A percentile compares a stretch with the other conserved stretches of the same genome.
phyloP scores from a whole-genome alignment of 1,140 invertebrate species.

The Gryllus bimaculatus region DNA sequence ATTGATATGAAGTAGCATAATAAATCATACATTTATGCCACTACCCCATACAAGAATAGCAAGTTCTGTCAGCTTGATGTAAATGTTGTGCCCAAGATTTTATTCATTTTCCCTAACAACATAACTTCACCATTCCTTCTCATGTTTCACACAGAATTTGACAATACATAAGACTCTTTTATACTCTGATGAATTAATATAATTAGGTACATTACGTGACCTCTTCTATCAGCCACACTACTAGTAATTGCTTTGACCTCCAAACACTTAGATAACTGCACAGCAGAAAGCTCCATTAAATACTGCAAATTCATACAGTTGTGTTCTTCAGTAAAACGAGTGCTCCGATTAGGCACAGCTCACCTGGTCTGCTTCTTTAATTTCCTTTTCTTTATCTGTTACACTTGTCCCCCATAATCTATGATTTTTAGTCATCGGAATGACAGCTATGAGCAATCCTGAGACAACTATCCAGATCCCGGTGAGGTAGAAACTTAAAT shows the following conservation, averaged over 20 bases:
- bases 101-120: background rate
- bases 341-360: background rate
- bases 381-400: background rate
- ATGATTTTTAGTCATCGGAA: slow-evolving; percentile 54
- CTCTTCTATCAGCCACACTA: background rate
- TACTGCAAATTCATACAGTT: background rate
- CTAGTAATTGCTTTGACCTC: background rate
- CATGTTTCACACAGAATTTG: background rate
- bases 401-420: slow-evolving; percentile 47
- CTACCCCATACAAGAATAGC: too few species aligned
- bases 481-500: slow-evolving; percentile 62
- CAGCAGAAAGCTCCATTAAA: background rate
- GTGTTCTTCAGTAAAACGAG: background rate
- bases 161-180: too few species aligned
- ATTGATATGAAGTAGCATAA: too few species aligned
- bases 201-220: background rate
- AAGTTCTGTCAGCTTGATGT: too few species aligned
- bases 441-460: slow-evolving; percentile 58
- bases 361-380: background rate
- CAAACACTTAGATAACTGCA: background rate
- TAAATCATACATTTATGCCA: too few species aligned
- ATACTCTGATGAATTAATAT: background rate
- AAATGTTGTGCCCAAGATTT: too few species aligned
- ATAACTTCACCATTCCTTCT: background rate
- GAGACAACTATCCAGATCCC: slow-evolving; percentile 66